Evolutionary conservation across 2,113 vertebrate species (phyloP), one percentile per base, ranked within the genome.

Genomic region (Danionella cerebrum): DNA sequence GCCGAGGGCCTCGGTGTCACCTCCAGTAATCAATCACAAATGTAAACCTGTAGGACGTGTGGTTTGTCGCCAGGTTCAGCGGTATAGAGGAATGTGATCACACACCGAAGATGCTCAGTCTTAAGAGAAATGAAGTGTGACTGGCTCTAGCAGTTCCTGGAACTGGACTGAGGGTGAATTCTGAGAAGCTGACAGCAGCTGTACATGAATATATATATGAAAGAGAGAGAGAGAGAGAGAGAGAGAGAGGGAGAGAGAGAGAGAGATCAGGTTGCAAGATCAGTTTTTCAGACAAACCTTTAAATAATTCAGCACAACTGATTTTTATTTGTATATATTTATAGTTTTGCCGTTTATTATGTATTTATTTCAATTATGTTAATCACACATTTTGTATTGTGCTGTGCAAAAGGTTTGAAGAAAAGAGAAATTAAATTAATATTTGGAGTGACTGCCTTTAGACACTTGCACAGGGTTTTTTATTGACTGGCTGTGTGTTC

Each of bases 301-400:
- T 78, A 76, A 84, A 78, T 77, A 72, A 78, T 81, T 75, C 72
- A 80, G 69, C 57, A 73, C 39, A 48, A 35, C n/a, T n/a, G n/a
- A n/a, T n/a, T 52, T 29, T 41, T 1, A 16, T 4, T 24, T 38
- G n/a, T n/a, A n/a, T n/a, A n/a, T n/a, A n/a, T n/a, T n/a, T n/a
- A n/a, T n/a, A n/a, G n/a, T n/a, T n/a, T n/a, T n/a, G n/a, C n/a
- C n/a, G n/a, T n/a, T n/a, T n/a, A n/a, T n/a, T n/a, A n/a, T n/a
- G n/a, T n/a, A n/a, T n/a, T n/a, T n/a, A n/a, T n/a, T n/a, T n/a
- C n/a, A n/a, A 55, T 36, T 6, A 36, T 35, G n/a, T 35, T 33
- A 55, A 22, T 31, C 48, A 29, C 6, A 29, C 27, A 14, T 18
- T 52, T 33, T 33, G 27, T 18, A 31, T 21, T 47, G 12, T 22